phyloP scores from a whole-genome alignment of 2,113 vertebrate species.

The Bos indicus region DNA sequence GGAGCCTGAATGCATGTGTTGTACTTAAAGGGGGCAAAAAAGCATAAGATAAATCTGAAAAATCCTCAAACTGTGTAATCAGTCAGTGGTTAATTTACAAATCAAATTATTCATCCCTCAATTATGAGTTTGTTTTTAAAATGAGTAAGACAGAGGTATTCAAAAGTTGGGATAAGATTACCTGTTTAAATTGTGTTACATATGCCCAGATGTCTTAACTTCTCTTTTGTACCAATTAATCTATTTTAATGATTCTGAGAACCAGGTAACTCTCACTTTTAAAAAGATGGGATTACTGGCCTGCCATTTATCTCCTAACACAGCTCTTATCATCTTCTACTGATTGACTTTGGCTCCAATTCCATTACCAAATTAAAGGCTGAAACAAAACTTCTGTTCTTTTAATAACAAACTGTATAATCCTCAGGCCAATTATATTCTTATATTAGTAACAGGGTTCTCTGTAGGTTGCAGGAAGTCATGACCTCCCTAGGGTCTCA shows the following conservation, averaged over 20 bases:
- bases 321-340: not conserved
- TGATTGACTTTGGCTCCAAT: not conserved
- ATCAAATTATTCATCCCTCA: not conserved
- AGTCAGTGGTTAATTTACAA: not conserved
- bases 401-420: conserved; percentile 1
- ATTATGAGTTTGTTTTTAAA: not conserved
- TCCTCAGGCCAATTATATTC: not conserved
- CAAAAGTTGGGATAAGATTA: not conserved
- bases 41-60: not conserved
- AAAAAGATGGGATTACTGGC: not conserved
- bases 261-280: not conserved
- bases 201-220: not conserved
- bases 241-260: not conserved
- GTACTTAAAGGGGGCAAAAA: not conserved
- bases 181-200: not conserved
- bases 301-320: not conserved
- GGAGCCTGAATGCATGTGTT: not conserved
- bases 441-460: not conserved
- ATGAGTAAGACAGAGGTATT: not conserved
- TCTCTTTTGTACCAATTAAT: not conserved
- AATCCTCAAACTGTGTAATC: not conserved
- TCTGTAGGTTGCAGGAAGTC: not conserved
- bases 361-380: conserved; percentile 21
- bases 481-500: not conserved
- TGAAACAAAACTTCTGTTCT: not conserved